A percentile compares a stretch with the other conserved stretches of the same genome.
phyloP scores from a whole-genome alignment of 2,888 invertebrate species.

The Trissoscelio sp. region DNA sequence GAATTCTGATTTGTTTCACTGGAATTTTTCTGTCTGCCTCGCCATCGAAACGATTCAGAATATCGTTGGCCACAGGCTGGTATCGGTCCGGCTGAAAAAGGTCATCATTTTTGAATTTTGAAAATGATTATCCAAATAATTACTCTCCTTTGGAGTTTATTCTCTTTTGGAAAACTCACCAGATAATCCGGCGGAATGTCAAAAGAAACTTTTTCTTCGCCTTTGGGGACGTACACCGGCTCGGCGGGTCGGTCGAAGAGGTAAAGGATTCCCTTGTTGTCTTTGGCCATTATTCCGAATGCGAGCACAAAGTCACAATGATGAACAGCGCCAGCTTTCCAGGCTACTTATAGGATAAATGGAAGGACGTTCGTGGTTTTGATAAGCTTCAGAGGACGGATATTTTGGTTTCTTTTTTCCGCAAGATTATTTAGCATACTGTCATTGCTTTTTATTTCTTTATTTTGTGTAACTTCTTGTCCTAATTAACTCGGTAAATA shows the following conservation, averaged over 20 bases:
- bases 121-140: no score
- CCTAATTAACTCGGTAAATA: neutral
- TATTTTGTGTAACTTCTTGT: no score
- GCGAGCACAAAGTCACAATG: slow-evolving; percentile 43
- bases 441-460: neutral
- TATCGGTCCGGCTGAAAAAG: slow-evolving; percentile 84
- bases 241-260: slow-evolving; percentile 91
- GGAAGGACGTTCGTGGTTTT: slow-evolving; percentile 51
- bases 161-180: slow-evolving; percentile 86
- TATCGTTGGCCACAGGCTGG: slow-evolving; percentile 85
- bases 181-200: slow-evolving; percentile 87
- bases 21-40: slow-evolving; percentile 84
- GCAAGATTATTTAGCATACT: slow-evolving; percentile 15
- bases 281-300: slow-evolving; percentile 40
- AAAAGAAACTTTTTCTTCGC: slow-evolving; percentile 86
- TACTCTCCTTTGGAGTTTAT: no score
- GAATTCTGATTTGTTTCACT: slow-evolving; percentile 86
- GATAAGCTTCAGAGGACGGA: slow-evolving; percentile 37
- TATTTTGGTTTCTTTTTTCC: slow-evolving; percentile 22
- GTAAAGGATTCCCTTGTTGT: slow-evolving; percentile 75
- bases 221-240: slow-evolving; percentile 91
- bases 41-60: slow-evolving; percentile 86
- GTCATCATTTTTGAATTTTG: no score
- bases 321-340: slow-evolving; percentile 12
- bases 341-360: slow-evolving; percentile 45